These are phyloP conservation scores for Oreamnos americanus DNA, from an alignment of 2,113 vertebrate species.

Conservation along the genomic window DNA sequence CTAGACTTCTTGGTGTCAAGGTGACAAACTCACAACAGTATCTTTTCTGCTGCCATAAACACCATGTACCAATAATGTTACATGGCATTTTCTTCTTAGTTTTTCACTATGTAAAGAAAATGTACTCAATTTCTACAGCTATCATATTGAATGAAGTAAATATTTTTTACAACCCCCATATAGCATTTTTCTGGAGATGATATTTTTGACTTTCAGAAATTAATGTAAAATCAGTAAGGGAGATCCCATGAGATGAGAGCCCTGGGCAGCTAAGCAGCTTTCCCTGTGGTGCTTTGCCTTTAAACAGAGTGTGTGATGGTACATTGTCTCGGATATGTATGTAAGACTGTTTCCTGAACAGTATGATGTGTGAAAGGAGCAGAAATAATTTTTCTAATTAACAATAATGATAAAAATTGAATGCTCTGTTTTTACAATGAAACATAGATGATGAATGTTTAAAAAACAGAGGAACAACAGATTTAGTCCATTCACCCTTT, in stretches of 20 bases:
- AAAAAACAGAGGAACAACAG: background rate
- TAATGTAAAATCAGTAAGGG: background rate
- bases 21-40: background rate
- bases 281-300: background rate
- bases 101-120: background rate
- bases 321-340: background rate
- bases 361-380: constrained; percentile 53
- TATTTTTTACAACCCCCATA: background rate
- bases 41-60: background rate
- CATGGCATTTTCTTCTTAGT: background rate
- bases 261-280: background rate
- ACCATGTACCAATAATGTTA: background rate
- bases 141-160: background rate
- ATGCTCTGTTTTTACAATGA: background rate
- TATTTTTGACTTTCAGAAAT: background rate
- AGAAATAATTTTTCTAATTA: constrained; percentile 78
- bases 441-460: background rate
- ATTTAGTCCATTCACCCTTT: background rate
- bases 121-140: background rate
- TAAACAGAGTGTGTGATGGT: background rate
- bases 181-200: background rate
- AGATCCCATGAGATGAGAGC: background rate
- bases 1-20: background rate
- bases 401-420: constrained; percentile 40
- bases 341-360: background rate